Base-by-base conservation (phyloP, 2,888 invertebrate genomes). In the Leucophenga maculata region DNA sequence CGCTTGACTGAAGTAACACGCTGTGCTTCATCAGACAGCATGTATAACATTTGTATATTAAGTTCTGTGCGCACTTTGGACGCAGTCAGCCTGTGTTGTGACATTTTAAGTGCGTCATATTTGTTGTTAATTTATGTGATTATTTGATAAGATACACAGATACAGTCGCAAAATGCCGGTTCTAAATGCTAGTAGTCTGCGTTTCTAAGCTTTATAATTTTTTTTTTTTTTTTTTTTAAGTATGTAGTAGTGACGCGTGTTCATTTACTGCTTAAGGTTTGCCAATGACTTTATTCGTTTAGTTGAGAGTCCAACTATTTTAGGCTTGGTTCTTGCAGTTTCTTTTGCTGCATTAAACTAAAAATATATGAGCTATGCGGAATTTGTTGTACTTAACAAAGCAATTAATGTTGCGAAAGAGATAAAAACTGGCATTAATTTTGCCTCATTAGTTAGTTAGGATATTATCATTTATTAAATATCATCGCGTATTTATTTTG, bases 21-120 rank as follows among this genome's bases (percentile, higher is more conserved):
- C 39, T 39, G 39, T 39, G 39, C 39, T 50, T 18, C 50, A n/a
- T 4, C 46, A 46, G 46, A 14, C 46, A 14, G 46, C 13, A 13
- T 46, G 46, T 46, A n/a, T n/a, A 26, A 8, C 46, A 50, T 50
- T 50, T 50, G 14, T 13, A 50, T 20, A 32, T 65, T 11, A 32
- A 39, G 18, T n/a, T 44, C 46, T 39, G 16, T n/a, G 67, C 54
- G 31, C 62, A 65, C 57, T 69, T 72, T 46, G 54, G 14, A 52
- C n/a, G n/a, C 48, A 31, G 66, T 39, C 39, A 39, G 39, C 39
- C 69, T 83, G 82, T 81, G 82, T 81, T 81, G 62, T 83, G 80
- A 81, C 80, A 81, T 59, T 74, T 74, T 75, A 80, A 80, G 77
- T 78, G 76, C 76, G 75, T 70, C 80, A 77, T 75, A 22, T 77